Base-by-base conservation (phyloP, 2,797 vertebrate species). In the Coilia nasus region DNA sequence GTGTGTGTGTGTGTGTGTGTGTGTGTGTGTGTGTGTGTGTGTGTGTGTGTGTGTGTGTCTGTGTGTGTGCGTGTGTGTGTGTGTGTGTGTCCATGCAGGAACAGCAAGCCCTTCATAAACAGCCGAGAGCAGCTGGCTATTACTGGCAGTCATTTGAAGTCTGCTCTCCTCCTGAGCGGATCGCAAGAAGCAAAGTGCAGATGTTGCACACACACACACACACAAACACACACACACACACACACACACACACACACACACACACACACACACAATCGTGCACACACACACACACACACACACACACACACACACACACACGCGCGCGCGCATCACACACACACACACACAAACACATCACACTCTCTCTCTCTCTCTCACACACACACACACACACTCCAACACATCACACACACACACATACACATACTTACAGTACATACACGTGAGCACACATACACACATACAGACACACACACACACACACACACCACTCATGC, bases 151-250 rank as follows among this genome's bases (percentile, higher is more conserved):
- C 62, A 81, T 89, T 85, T 89, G 87, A 88, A 83, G 85, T 85
- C 75, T 17, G 47, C 64, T 59, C n/a, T 10, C 81, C 9, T 83
- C 81, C 84, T 35, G 50, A 50, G 31, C 64, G 87, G 83, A 85
- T 85, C 82, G 47, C 87, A 91, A 91, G 88, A 93, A 91, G 86
- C 85, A 12, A 14, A 0, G 31, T 19, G 4, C 67, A 75, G 67
- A 75, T 75, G 67, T 75, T 6, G 31, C 64, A 71, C 62, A 67
- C 62, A 67, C 62, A 67, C 62, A 67, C 62, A 28, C 62, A 67
- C 11, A 28, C 62, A 67, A 11, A 28, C 62, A 67, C 23, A 25
- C 60, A 64, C n/a, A 25, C 56, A 62, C 59, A 46, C 15, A 35
- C 71, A 28, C 81, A 44, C 21, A 59, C 54, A 85, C 12, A 28